Evolutionary conservation across 2,113 vertebrate species (phyloP).

Genomic region (Nymphicus hollandicus): DNA sequence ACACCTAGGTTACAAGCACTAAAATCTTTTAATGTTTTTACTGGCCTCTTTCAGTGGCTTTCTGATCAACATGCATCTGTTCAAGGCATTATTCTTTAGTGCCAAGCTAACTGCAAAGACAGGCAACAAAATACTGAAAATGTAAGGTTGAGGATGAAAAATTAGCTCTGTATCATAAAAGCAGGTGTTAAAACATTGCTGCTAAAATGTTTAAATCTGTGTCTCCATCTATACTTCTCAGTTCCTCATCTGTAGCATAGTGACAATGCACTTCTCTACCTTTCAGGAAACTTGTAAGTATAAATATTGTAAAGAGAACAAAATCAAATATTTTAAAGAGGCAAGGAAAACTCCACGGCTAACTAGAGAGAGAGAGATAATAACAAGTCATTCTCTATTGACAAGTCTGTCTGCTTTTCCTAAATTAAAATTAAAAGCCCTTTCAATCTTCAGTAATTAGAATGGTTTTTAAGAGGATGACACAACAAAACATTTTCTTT

Average conservation of each 20-base stretch:
- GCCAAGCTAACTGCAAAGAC: not conserved
- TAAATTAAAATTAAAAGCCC: not conserved
- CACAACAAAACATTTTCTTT: not conserved
- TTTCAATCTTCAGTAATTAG: not conserved
- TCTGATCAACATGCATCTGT: not conserved
- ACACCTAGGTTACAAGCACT: not conserved
- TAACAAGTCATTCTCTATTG: not conserved
- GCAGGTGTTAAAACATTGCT: not conserved
- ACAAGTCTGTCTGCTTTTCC: not conserved
- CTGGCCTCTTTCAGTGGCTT: not conserved
- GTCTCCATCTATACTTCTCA: not conserved
- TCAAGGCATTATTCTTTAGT: not conserved
- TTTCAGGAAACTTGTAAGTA: not conserved
- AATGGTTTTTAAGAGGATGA: not conserved
- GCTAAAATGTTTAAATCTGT: not conserved
- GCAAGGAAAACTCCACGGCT: not conserved
- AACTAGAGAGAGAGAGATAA: not conserved
- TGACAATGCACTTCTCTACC: not conserved
- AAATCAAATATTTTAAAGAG: not conserved
- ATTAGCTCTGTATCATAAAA: not conserved
- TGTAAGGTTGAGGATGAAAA: not conserved
- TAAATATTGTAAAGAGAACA: not conserved
- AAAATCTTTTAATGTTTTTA: not conserved
- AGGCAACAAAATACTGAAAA: not conserved
- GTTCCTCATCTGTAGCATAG: not conserved